Base-by-base conservation (phyloP, 2,113 vertebrate species). In the Clarias batrachus region DNA sequence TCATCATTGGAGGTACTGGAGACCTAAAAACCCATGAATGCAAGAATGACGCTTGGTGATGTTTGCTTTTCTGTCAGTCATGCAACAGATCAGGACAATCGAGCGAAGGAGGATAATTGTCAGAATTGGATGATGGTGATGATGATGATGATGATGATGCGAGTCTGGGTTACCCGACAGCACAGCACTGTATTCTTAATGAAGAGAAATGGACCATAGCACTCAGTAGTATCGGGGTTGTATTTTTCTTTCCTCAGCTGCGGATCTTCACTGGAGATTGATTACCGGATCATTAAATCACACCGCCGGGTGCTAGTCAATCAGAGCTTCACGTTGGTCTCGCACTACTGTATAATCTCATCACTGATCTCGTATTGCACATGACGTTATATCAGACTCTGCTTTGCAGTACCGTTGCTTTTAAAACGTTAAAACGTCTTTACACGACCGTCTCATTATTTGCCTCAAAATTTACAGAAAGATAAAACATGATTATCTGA, bases 251-350 rank as follows among this genome's bases (percentile, higher is more conserved):
- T 81, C 19, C 41, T n/a, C 63, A 59, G 66, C 30, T 83, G 70
- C 81, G 73, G 81, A 80, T 74, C 88, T 77, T 83, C 84, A 84
- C 83, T 82, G 77, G 82, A 87, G 78, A 89, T 89, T 85, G 88
- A 89, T 89, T 83, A 83, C 84, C 48, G 84, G 83, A 87, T 89
- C 88, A 82, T 84, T 82, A 89, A 85, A 89, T 85, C 82, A 82
- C 70, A 33, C 73, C 66, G 62, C 85, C 66, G 82, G 77, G 77
- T 89, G 86, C 80, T 54, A 78, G 77, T 88, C 71, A 82, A 59
- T 88, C 77, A 66, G 82, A 74, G 86, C 78, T 63, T 80, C 77
- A 73, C 33, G 65, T 84, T 52, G 85, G 66, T 84, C 82, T 81
- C 82, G 86, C 87, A 68, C 71, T 54, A 84, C 62, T 37, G 84